These are phyloP conservation scores for Syngnathus floridae DNA, from an alignment of 2,113 vertebrate genomes.

Conservation along the genomic window DNA sequence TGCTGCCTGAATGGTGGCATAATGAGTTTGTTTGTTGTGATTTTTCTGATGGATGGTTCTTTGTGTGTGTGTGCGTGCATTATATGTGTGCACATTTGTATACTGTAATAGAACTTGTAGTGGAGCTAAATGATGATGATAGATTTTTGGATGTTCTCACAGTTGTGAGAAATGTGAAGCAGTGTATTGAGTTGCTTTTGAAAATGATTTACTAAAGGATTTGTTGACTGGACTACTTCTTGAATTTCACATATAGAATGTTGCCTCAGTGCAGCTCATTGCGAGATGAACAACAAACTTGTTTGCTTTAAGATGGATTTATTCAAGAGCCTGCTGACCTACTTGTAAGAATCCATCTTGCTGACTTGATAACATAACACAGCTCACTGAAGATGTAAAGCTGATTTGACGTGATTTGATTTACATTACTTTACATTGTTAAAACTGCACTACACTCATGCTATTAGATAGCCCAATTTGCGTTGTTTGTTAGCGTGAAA, in stretches of 20 bases:
- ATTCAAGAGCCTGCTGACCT: conserved; percentile 42
- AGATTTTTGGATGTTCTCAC: background rate
- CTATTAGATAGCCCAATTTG: too few relatives aligned
- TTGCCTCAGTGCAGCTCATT: conserved; percentile 17
- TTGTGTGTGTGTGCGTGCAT: conserved; percentile 4
- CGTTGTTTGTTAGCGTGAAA: background rate
- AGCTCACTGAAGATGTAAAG: conserved; percentile 15
- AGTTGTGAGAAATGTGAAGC: background rate
- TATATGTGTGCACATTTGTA: conserved; percentile 15
- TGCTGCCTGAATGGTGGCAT: background rate
- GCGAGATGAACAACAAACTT: conserved; percentile 29
- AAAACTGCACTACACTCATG: too few relatives aligned
- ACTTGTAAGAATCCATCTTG: conserved; percentile 37
- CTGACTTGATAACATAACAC: conserved; percentile 19
- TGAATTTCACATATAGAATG: conserved; percentile 24
- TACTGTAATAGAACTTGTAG: conserved; percentile 45
- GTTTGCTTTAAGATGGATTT: conserved; percentile 54
- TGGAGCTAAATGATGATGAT: conserved; percentile 47
- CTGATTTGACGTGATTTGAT: too few relatives aligned
- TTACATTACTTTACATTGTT: too few relatives aligned
- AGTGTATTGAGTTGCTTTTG: background rate
- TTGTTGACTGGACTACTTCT: conserved; percentile 3
- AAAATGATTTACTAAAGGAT: background rate
- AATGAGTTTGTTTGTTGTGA: background rate
- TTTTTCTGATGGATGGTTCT: background rate